Percentiles rank a stretch among this genome's conserved stretches.
phyloP scores from a whole-genome alignment of 2,113 vertebrate genomes.

The Corythoichthys intestinalis region DNA sequence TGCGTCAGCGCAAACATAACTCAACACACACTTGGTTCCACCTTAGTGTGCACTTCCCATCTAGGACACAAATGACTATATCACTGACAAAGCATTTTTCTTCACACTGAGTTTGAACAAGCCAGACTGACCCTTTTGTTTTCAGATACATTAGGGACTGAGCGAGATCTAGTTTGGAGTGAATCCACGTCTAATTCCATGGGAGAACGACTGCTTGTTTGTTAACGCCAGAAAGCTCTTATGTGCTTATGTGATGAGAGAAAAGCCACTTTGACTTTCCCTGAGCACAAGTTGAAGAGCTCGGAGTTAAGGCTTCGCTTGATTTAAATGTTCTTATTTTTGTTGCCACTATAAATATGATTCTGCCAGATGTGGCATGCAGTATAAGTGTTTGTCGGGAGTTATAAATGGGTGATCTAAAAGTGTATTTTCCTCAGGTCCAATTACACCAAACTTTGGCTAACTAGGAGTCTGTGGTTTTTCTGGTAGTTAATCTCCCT shows the following conservation, averaged over 20 bases:
- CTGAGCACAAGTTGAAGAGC: conserved; percentile 36
- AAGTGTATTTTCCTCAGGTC: conserved; percentile 35
- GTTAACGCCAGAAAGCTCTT: conserved; percentile 54
- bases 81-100: conserved; percentile 27
- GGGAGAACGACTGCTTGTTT: conserved; percentile 68
- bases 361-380: conserved; percentile 61
- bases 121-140: conserved; percentile 57
- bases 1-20: background rate
- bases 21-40: conserved; percentile 19
- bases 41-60: background rate
- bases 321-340: conserved; percentile 60
- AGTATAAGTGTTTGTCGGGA: conserved; percentile 43
- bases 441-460: conserved; percentile 39
- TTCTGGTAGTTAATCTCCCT: conserved; percentile 29
- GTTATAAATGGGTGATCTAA: conserved; percentile 56
- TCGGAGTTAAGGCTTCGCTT: conserved; percentile 50
- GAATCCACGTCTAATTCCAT: conserved; percentile 54
- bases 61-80: conserved; percentile 22
- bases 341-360: conserved; percentile 66
- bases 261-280: conserved; percentile 49
- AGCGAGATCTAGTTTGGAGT: conserved; percentile 41
- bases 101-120: conserved; percentile 42
- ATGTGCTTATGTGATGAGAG: conserved; percentile 60
- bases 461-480: conserved; percentile 36
- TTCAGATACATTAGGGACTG: conserved; percentile 40